A percentile compares a stretch with the other conserved stretches of the same genome.
These are phyloP conservation scores for Incurvaria masculella DNA, from an alignment of 2,888 invertebrate genomes.

Conservation along the genomic window DNA sequence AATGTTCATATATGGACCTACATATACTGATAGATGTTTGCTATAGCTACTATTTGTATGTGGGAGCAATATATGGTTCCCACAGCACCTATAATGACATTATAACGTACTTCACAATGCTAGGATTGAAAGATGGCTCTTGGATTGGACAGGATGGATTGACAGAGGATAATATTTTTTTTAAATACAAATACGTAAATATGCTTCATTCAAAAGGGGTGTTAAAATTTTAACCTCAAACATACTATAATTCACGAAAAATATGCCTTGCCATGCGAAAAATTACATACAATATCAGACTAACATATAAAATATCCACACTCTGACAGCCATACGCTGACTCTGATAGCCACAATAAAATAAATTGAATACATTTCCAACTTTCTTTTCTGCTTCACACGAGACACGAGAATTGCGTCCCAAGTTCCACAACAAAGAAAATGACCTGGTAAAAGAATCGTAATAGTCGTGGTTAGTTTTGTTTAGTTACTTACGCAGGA, in stretches of 20 bases:
- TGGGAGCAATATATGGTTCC: too few relatives aligned
- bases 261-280: not conserved
- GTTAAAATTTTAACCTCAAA: too few relatives aligned
- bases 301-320: not conserved
- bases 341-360: not conserved
- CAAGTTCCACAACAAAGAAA: too few relatives aligned
- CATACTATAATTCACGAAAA: not conserved
- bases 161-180: not conserved
- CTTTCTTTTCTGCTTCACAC: conserved; percentile 1
- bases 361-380: not conserved
- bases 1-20: too few relatives aligned
- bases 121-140: not conserved
- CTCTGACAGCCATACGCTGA: too few relatives aligned
- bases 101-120: not conserved
- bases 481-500: not conserved
- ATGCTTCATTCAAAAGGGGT: not conserved
- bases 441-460: conserved; percentile 2
- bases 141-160: not conserved
- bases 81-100: not conserved
- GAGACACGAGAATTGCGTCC: too few relatives aligned
- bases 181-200: not conserved
- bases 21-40: too few relatives aligned
- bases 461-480: conserved; percentile 3
- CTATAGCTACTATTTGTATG: too few relatives aligned
- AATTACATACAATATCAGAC: not conserved